Evolutionary conservation across 2,113 vertebrate species (phyloP), one percentile per base, ranked within the genome.

Genomic region (Sprattus sprattus): DNA sequence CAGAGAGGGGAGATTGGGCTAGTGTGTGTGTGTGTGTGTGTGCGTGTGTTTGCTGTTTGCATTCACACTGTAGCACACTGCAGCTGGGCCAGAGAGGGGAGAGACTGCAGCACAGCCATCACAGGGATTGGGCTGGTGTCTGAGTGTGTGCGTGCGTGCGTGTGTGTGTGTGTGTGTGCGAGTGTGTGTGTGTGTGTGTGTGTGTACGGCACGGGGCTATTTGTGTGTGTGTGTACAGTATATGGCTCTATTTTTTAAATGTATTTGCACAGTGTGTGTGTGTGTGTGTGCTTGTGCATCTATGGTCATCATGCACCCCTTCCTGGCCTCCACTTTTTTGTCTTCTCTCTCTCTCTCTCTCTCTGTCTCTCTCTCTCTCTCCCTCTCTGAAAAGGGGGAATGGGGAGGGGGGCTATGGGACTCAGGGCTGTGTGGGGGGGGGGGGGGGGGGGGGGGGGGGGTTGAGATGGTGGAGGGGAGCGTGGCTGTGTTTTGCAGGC

Each of bases 381-480:
- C 60, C 47, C 32, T 45, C 82, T 2, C 90, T 92, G 93, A 96
- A 96, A 92, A 89, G 92, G 92, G 93, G 90, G 92, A 39, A 39
- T 1, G 64, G 10, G 10, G 60, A 22, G 20, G 20, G 60, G 22
- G 25, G 6, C 60, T 67, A 22, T 25, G 60, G 60, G 22, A 25
- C 10, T 7, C 22, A 2, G 64, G 91, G 64, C 7, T 75, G 67
- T 32, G 67, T 32, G 28, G 39, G 67, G 39, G 67, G 39, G 67
- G 39, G 67, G 13, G 25, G 32, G 28, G 20, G 6, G 32, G 67
- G 4, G 18, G 16, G 20, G 5, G 54, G 22, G 20, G 60, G 60
- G 60, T 22, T 67, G 60, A 25, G 22, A 2, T 67, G 60, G 25
- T 8, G 10, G 60, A 3, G 60, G n/a, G 60, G 60, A 8, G 22